Evolutionary conservation across 2,797 vertebrate species (phyloP).

Genomic region (Danio kyathit): DNA sequence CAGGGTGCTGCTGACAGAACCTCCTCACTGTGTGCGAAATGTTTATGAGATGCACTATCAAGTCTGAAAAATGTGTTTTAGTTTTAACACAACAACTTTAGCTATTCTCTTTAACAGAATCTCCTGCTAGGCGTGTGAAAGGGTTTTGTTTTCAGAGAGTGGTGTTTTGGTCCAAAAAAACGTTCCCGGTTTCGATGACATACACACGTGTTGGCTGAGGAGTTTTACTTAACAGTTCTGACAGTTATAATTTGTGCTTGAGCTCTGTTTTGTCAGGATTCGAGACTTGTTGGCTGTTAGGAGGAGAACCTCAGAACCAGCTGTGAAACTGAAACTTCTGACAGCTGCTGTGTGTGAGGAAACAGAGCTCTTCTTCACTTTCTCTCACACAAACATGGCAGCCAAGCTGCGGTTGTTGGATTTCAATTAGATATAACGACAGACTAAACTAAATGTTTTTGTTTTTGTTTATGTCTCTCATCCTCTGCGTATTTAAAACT

Average conservation of each 20-base stretch:
- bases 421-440: neutral
- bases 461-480: neutral
- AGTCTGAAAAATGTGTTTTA: constrained; percentile 36
- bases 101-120: constrained; percentile 39
- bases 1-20: constrained; percentile 13
- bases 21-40: constrained; percentile 16
- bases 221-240: constrained; percentile 70
- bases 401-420: constrained; percentile 7
- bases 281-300: constrained; percentile 64
- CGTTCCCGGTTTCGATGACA: constrained; percentile 50
- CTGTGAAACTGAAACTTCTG: constrained; percentile 62
- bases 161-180: constrained; percentile 32
- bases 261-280: constrained; percentile 65
- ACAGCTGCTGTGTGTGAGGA: constrained; percentile 64
- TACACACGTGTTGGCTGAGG: constrained; percentile 50
- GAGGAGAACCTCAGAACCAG: constrained; percentile 60
- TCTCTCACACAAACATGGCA: constrained; percentile 55
- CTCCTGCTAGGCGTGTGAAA: constrained; percentile 31
- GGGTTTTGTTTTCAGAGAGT: constrained; percentile 33
- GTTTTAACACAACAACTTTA: constrained; percentile 10
- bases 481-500: too few relatives aligned
- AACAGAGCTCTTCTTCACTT: constrained; percentile 38
- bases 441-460: neutral
- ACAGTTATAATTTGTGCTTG: constrained; percentile 67
- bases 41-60: constrained; percentile 38